Evolutionary conservation across 2,888 invertebrate genomes (phyloP), one percentile per base, ranked within the genome.

Genomic region (Cosmia pyralina): DNA sequence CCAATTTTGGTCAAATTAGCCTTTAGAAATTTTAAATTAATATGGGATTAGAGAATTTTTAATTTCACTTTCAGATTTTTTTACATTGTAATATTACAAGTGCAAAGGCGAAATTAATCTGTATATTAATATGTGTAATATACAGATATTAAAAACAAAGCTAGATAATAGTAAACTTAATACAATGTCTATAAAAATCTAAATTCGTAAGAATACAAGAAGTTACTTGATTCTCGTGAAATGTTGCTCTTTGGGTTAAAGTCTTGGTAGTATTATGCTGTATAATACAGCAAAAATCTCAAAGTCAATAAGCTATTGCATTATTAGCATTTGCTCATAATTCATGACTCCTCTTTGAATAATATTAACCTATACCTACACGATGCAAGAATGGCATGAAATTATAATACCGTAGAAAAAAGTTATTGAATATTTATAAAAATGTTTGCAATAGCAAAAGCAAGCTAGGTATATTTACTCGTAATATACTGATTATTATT

Each of bases 231-330:
- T 58, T 17, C n/a, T 72, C 38, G 4, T 22, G 46, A 70, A 48
- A 48, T 34, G 17, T 15, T 46, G 1, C 6, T 58, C 17, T 55
- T 2, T 22, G 6, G 13, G n/a, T 11, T 19, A 71, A 71, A 57
- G 38, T 62, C n/a, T 28, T 50, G 28, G 1, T 44, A 57, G 44
- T 41, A 55, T 34, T 4, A 50, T 34, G 15, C 50, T 11, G 50
- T 17, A 53, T 34, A 58, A 55, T 22, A 13, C 38, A 60, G 55
- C 19, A 50, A 53, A 64, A 77, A 57, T 69, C 10, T 62, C 4
- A 19, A 75, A 62, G 19, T 28, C 62, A 78, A 55, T 50, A 75
- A 79, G 44, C 13, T 46, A 41, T 78, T 58, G 34, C 55, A 55
- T 60, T 78, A 60, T 69, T 69, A 50, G 52, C 69, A 60, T 48